Conservation (phyloP, 2,888 invertebrate genomes). For the Gryllus longicercus region DNA sequence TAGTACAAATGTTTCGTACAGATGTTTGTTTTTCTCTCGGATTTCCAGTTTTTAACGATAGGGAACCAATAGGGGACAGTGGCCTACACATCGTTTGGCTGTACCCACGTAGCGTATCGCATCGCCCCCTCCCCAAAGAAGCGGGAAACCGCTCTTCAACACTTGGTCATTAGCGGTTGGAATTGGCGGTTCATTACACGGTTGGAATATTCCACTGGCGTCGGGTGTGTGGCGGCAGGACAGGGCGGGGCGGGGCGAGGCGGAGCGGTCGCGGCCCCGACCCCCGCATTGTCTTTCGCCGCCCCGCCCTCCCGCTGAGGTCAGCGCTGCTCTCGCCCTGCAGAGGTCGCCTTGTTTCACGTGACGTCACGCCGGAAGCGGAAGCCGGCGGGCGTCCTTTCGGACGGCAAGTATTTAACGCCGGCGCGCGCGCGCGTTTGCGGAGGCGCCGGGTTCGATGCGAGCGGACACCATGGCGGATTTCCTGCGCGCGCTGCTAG, state of each 20-base stretch:
- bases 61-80: no score
- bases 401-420: background rate
- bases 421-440: background rate
- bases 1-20: no score
- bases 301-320: background rate
- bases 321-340: background rate
- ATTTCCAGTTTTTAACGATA: no score
- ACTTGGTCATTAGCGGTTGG: background rate
- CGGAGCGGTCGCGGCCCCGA: slow-evolving; percentile 35
- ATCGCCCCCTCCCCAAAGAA: no score
- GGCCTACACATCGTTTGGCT: no score
- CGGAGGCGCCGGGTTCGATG: background rate
- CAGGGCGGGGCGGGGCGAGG: slow-evolving; percentile 32
- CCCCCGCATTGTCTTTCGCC: slow-evolving; percentile 20
- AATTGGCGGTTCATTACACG: background rate
- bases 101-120: no score
- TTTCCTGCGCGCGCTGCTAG: background rate
- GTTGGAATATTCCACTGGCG: background rate
- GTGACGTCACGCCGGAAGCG: slow-evolving; percentile 12
- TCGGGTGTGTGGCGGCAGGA: slow-evolving; percentile 12
- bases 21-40: no score
- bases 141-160: no score
- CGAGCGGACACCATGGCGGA: background rate
- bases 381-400: background rate
- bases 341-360: background rate